Conservation (phyloP, 2,797 vertebrate species). For the Rhinoraja longicauda region DNA sequence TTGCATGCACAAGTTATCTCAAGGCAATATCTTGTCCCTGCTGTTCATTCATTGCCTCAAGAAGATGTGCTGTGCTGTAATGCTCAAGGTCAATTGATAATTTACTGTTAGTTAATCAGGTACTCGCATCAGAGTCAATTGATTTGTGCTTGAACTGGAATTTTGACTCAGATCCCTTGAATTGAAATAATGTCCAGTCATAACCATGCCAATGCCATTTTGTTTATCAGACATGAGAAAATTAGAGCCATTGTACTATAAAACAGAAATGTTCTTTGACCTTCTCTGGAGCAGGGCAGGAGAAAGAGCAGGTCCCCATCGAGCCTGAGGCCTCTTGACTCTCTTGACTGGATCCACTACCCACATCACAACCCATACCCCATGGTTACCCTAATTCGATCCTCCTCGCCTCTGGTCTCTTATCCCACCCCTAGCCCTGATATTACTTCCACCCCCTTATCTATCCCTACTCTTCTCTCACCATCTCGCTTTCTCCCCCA, state of each 20-base stretch:
- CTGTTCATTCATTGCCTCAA: background rate
- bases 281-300: too few species aligned
- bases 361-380: too few species aligned
- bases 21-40: background rate
- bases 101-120: slow-evolving; percentile 2
- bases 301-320: too few species aligned
- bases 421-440: too few species aligned
- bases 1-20: slow-evolving; percentile 10
- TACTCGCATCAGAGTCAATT: background rate
- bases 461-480: too few species aligned
- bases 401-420: too few species aligned
- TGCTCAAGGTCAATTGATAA: slow-evolving; percentile 21
- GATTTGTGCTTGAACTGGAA: background rate
- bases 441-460: too few species aligned
- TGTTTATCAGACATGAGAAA: background rate
- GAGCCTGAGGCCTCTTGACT: too few species aligned
- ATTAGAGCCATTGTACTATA: background rate
- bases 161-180: background rate
- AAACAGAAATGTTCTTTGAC: too few species aligned
- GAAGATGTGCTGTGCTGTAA: background rate
- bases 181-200: background rate
- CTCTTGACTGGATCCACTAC: too few species aligned
- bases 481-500: too few species aligned
- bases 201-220: background rate
- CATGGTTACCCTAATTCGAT: too few species aligned